phyloP scores from a whole-genome alignment of 2,797 vertebrate species.

The Cyprinella venusta region DNA sequence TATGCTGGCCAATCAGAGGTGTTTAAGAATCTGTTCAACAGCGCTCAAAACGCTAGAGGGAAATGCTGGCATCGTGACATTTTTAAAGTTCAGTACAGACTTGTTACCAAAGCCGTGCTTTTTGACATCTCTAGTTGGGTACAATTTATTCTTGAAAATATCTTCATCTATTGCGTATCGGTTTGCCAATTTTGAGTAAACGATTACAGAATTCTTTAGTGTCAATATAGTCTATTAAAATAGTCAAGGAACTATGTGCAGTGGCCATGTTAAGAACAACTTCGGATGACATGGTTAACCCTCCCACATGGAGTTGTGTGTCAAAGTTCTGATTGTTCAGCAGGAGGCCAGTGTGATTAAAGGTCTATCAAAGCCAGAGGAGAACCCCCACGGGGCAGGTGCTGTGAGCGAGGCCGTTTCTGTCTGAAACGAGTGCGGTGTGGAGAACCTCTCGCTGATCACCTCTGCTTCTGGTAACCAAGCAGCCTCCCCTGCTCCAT shows the following conservation, averaged over 20 bases:
- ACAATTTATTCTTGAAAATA: background rate
- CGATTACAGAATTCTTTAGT: background rate
- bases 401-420: slow-evolving; percentile 22
- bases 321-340: slow-evolving; percentile 36
- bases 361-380: slow-evolving; percentile 38
- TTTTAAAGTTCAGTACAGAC: too few species aligned
- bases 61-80: too few species aligned
- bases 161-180: background rate
- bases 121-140: too few species aligned
- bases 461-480: slow-evolving; percentile 20
- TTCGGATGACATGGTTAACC: background rate
- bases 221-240: background rate
- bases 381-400: slow-evolving; percentile 27
- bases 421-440: slow-evolving; percentile 5
- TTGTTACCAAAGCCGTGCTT: too few species aligned
- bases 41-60: too few species aligned
- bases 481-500: slow-evolving; percentile 11
- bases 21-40: too few species aligned
- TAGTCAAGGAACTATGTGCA: background rate
- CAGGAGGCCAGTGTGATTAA: slow-evolving; percentile 45
- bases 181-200: background rate
- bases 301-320: background rate
- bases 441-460: slow-evolving; percentile 10
- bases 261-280: background rate
- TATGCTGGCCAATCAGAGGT: too few species aligned